Conservation (phyloP, 2,113 vertebrate species). For the Brachypodius melanocephalos region DNA sequence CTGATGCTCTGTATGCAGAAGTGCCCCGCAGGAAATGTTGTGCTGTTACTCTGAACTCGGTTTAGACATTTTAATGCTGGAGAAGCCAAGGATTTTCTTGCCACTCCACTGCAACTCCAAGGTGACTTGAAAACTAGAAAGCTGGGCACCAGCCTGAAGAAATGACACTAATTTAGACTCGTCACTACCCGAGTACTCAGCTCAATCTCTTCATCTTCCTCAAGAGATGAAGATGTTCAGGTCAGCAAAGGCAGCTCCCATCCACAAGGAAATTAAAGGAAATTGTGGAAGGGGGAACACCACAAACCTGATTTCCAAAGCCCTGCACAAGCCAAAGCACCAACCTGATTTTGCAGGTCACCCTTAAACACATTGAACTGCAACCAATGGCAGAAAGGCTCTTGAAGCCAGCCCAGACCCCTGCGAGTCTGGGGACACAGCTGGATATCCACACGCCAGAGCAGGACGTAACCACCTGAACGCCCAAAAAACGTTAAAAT, state of each 20-base stretch:
- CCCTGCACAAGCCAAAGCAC: not conserved
- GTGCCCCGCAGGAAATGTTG: not conserved
- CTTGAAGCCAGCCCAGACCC: constrained; percentile 18
- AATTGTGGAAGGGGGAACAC: not conserved
- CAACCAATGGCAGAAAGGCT: not conserved
- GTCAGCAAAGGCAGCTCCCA: not conserved
- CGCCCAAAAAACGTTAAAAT: not conserved
- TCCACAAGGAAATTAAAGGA: not conserved
- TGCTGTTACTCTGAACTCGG: not conserved
- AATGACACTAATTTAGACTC: not conserved
- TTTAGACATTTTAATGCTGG: not conserved
- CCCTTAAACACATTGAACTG: not conserved
- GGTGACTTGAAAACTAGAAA: not conserved
- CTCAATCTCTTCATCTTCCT: not conserved
- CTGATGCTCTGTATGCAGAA: not conserved
- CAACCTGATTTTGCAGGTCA: not conserved
- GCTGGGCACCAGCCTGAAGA: not conserved
- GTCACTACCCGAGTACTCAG: not conserved
- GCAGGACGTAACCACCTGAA: not conserved
- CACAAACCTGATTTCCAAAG: not conserved
- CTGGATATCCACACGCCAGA: not conserved
- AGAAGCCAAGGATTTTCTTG: not conserved
- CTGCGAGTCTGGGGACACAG: not conserved
- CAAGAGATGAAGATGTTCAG: not conserved
- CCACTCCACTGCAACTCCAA: not conserved